Evolutionary conservation across 2,113 vertebrate species (phyloP), one percentile per base, ranked within the genome.

Genomic region (Odocoileus virginianus): DNA sequence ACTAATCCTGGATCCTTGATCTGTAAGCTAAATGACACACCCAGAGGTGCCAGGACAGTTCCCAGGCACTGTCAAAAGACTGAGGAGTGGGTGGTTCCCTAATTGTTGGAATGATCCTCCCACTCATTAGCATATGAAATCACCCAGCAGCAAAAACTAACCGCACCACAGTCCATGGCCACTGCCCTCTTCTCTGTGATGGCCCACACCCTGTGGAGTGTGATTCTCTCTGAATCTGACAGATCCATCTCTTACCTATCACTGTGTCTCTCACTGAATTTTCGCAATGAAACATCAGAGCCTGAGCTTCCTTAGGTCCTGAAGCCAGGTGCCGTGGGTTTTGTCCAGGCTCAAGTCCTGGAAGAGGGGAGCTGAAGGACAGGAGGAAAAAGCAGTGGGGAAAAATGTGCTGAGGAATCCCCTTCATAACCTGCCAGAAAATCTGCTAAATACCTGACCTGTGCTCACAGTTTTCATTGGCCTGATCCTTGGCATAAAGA

Each of bases 341-440:
- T 21, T 71, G n/a, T 21, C 16, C 5, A 19, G n/a, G n/a, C n/a
- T 67, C n/a, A 71, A 71, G 64, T 21, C 9, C 64, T 2, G 5
- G 9, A 67, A 21, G 17, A 67, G 33, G 11, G 64, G n/a, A 71
- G 64, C 64, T 36, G n/a, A 36, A 71, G 64, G n/a, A 71, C 17
- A 11, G n/a, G 64, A 36, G 17, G 64, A 36, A 36, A 71, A 71
- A n/a, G 57, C 7, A 2, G 33, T 52, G 17, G 15, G n/a, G 2
- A 5, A 27, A 27, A 21, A 71, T 0, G 0, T 21, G 8, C n/a
- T 2, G 5, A 9, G 9, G 64, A 21, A 11, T 71, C 64, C 17
- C 64, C 9, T 19, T 36, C 64, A 21, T 36, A 71, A 21, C 9
- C 17, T 71, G n/a, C 17, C n/a, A 67, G 64, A 36, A 64, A n/a